These are phyloP conservation scores for Aepyceros melampus DNA, from an alignment of 2,113 vertebrate genomes.

Conservation along the genomic window DNA sequence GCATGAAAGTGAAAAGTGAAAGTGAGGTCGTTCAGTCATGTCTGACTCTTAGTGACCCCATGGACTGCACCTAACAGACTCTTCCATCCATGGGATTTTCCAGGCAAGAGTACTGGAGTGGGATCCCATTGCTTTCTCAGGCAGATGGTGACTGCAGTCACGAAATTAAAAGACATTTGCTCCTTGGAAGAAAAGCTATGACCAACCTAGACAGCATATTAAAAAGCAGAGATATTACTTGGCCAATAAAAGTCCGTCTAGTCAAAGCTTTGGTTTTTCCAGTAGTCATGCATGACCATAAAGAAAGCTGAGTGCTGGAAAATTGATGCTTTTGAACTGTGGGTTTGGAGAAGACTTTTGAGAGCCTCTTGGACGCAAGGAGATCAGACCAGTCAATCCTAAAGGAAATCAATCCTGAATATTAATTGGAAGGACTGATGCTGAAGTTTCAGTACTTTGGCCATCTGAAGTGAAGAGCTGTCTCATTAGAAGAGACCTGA, in stretches of 20 bases:
- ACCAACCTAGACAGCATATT: neutral
- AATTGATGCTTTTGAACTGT: neutral
- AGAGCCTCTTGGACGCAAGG: neutral
- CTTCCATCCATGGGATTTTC: no score
- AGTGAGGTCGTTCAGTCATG: no score
- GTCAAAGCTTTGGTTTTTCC: neutral
- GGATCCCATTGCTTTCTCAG: no score
- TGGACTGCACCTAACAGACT: no score
- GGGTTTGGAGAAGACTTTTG: neutral
- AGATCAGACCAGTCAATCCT: neutral
- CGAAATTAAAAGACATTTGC: neutral
- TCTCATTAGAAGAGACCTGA: neutral
- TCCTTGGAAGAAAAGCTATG: neutral
- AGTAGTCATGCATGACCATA: neutral
- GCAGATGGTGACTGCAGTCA: neutral
- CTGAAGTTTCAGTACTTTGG: neutral
- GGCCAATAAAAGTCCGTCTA: neutral
- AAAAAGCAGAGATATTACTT: neutral
- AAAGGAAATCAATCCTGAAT: neutral
- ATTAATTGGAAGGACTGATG: neutral
- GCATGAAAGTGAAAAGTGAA: no score
- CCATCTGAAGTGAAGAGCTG: neutral
- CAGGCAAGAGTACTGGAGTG: no score
- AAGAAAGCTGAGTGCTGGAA: neutral
- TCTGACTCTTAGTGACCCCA: no score